Percentiles rank a stretch among this genome's conserved stretches.
Evolutionary conservation across 2,888 invertebrate species (phyloP).

Genomic region (Rhopalosiphum nymphaeae): DNA sequence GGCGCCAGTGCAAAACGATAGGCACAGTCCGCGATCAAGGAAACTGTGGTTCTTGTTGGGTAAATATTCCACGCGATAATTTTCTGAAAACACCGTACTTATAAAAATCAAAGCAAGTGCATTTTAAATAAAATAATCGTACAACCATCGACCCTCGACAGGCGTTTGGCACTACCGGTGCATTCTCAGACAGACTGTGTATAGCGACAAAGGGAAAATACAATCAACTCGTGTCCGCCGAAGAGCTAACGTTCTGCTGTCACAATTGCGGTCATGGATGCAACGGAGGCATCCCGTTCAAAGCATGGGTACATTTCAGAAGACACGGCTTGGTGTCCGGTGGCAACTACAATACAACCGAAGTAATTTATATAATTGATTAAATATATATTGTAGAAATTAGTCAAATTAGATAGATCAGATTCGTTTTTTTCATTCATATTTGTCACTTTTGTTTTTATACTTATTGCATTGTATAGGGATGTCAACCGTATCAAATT

Average conservation of each 20-base stretch:
- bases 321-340: background rate
- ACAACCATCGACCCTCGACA: background rate
- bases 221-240: background rate
- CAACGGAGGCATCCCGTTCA: background rate
- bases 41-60: slow-evolving; percentile 77
- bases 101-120: too few species aligned
- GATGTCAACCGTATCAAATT: background rate
- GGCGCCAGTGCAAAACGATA: slow-evolving; percentile 88
- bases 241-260: background rate
- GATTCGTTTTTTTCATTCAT: too few species aligned
- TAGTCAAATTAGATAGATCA: too few species aligned
- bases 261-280: background rate
- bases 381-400: background rate
- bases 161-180: background rate
- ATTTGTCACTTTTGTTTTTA: too few species aligned
- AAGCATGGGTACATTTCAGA: background rate
- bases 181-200: background rate
- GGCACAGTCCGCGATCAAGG: slow-evolving; percentile 86
- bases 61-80: background rate
- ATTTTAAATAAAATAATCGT: background rate
- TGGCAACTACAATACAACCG: background rate
- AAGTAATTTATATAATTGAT: background rate
- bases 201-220: background rate
- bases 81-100: background rate
- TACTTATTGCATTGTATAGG: background rate